Base-by-base conservation (phyloP, 2,113 vertebrate species). In the Grammomys dolichurus region DNA sequence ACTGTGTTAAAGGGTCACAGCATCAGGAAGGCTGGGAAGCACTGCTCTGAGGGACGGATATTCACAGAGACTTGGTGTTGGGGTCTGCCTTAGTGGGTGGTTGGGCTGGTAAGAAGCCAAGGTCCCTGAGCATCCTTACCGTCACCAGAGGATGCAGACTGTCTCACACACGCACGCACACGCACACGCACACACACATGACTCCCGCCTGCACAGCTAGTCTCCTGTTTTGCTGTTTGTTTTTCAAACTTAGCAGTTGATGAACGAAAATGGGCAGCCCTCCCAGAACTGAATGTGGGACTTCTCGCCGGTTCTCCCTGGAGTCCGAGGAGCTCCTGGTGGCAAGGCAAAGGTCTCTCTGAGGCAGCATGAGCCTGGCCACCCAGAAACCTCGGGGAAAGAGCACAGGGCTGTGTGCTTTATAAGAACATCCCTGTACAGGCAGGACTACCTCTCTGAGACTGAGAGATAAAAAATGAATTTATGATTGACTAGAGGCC, bases 261-360 rank as follows among this genome's bases (percentile, higher is more conserved):
- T 81, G 89, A 72, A 26, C 3, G 69, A 76, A 89, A 90, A 43
- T n/a, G 13, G 28, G 76, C 65, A 65, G 51, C 88, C 76, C 72
- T 46, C 43, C 88, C 65, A 7, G 84, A 93, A 58, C 72, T 90
- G 85, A 60, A 51, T 13, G 76, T 9, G 1, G 63, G 7, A 3
- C 78, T 75, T 87, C 65, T 17, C 48, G 54, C 51, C 43, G 5
- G 81, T 72, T 95, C 73, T 88, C 48, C 54, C 54, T 70, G 95
- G 96, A 96, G 89, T 70, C 63, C 60, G 36, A 40, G 97, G 91
- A 84, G 40, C 16, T 36, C 86, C 84, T 58, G 95, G 96, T 46
- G 72, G 58, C 9, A 58, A 36, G 80, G 94, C 85, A 48, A 70
- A 88, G 51, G n/a, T 36, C 60, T 82, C 73, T 92, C 65, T 33